A percentile compares a stretch with the other conserved stretches of the same genome.
phyloP scores from a whole-genome alignment of 2,797 vertebrate species.

The Parauchenoglanis ngamensis region DNA sequence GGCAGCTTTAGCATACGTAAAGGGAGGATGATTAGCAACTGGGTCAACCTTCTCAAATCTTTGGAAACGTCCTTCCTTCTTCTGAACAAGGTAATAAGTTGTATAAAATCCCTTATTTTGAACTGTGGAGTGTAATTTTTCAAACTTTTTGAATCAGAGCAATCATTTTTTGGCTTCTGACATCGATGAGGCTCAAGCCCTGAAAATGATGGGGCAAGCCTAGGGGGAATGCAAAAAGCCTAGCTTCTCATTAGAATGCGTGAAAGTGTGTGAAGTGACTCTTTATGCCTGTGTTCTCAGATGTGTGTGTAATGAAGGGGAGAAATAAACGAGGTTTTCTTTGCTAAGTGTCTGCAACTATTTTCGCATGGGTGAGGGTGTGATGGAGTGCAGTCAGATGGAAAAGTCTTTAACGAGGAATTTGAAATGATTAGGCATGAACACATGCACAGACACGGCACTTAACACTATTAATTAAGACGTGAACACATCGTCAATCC shows the following conservation, averaged over 20 bases:
- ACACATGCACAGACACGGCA: slow-evolving; percentile 47
- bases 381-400: slow-evolving; percentile 77
- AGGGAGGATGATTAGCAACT: not conserved
- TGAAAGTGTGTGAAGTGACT: slow-evolving; percentile 63
- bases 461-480: slow-evolving; percentile 14
- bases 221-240: not conserved
- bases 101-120: not conserved
- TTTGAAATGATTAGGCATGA: slow-evolving; percentile 63
- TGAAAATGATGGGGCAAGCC: not conserved
- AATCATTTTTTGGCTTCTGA: not conserved
- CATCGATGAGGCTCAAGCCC: not conserved
- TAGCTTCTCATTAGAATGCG: slow-evolving; percentile 4
- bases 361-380: slow-evolving; percentile 77
- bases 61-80: not conserved
- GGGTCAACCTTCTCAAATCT: not conserved
- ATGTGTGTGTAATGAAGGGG: slow-evolving; percentile 20
- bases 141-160: not conserved
- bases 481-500: slow-evolving; percentile 3
- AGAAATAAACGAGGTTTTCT: slow-evolving; percentile 80
- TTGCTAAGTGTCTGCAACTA: slow-evolving; percentile 77
- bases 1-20: not conserved
- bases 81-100: not conserved
- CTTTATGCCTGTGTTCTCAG: slow-evolving; percentile 63
- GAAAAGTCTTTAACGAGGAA: slow-evolving; percentile 74
- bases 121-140: not conserved